phyloP scores from a whole-genome alignment of 1,140 invertebrate species.

The Scaptomyza hsui region DNA sequence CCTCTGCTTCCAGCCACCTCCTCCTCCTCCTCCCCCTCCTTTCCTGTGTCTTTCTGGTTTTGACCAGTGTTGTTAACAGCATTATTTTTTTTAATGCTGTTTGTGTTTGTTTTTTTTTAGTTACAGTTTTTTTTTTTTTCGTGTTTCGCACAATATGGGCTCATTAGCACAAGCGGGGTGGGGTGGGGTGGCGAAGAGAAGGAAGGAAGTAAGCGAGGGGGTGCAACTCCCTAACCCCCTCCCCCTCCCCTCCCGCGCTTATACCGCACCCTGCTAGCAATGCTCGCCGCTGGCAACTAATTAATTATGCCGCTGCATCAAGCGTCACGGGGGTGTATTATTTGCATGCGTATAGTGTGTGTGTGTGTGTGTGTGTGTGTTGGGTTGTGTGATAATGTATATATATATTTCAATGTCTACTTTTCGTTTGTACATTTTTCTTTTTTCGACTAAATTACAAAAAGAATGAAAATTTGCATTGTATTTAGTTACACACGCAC shows the following conservation, averaged over 20 bases:
- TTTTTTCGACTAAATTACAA: conserved; percentile 67
- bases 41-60: conserved; percentile 5
- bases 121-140: conserved; percentile 11
- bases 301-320: conserved; percentile 80
- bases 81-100: conserved; percentile 33
- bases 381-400: conserved; percentile 52
- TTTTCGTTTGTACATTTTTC: conserved; percentile 36
- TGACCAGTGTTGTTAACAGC: conserved; percentile 47
- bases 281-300: conserved; percentile 63
- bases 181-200: background rate
- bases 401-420: conserved; percentile 52
- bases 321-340: conserved; percentile 77
- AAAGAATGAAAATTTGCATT: conserved; percentile 71
- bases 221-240: no score
- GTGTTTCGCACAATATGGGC: conserved; percentile 73
- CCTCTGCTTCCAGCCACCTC: conserved; percentile 16
- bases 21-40: background rate
- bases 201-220: background rate
- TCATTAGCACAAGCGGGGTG: conserved; percentile 69
- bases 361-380: conserved; percentile 17
- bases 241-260: background rate
- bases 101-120: conserved; percentile 34
- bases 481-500: conserved; percentile 80
- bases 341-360: conserved; percentile 44
- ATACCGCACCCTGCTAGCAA: background rate